phyloP scores from a whole-genome alignment of 2,888 invertebrate genomes.

The Drosophila kambysellisi region DNA sequence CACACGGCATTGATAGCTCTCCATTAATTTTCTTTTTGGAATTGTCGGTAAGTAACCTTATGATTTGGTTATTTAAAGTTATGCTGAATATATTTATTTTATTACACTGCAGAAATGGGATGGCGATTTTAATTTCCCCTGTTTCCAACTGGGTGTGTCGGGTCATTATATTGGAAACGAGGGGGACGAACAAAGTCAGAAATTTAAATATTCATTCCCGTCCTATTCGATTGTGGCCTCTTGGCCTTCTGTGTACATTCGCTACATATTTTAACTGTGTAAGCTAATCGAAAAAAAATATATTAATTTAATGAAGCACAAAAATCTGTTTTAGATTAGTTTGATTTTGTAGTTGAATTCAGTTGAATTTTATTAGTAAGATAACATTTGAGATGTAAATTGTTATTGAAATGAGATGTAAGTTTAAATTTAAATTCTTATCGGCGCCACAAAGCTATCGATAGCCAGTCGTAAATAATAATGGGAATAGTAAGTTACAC shows the following conservation, averaged over 20 bases:
- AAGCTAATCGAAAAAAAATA: neutral
- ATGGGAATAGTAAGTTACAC: neutral
- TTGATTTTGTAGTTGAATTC: neutral
- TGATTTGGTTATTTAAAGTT: neutral
- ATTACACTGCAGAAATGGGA: slow-evolving; percentile 46
- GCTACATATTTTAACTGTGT: slow-evolving; percentile 70
- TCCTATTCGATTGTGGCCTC: slow-evolving; percentile 85
- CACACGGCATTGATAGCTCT: slow-evolving; percentile 1
- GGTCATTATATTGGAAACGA: slow-evolving; percentile 85
- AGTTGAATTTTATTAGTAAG: neutral
- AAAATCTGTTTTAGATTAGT: neutral
- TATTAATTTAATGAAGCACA: neutral
- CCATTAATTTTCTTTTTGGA: slow-evolving; percentile 38
- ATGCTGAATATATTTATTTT: neutral
- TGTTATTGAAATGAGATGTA: neutral
- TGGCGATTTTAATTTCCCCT: slow-evolving; percentile 60
- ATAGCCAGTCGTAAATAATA: neutral
- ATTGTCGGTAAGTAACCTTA: slow-evolving; percentile 45
- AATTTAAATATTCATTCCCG: slow-evolving; percentile 84
- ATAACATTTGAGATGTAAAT: neutral
- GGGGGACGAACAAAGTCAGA: slow-evolving; percentile 84
- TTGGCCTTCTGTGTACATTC: slow-evolving; percentile 86
- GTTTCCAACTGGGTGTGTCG: slow-evolving; percentile 85
- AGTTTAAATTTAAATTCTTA: neutral
- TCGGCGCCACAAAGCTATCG: neutral